phyloP scores from a whole-genome alignment of 2,797 vertebrate species.

The Tenualosa ilisha region DNA sequence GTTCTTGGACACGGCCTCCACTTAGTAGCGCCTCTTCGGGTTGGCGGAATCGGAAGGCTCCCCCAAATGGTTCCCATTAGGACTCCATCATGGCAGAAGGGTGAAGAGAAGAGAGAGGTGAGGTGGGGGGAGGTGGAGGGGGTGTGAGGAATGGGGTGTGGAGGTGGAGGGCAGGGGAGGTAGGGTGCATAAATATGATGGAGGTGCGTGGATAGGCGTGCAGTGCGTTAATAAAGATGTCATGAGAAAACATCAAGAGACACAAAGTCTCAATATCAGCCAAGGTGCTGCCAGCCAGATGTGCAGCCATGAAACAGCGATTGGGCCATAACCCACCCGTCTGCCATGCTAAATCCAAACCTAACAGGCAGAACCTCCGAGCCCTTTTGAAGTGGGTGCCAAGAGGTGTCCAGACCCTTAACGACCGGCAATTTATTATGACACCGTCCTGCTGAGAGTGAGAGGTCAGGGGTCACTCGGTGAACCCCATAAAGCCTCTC shows the following conservation, averaged over 20 bases:
- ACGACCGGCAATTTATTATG: conserved; percentile 76
- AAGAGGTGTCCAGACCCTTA: conserved; percentile 75
- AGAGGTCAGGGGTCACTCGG: conserved; percentile 67
- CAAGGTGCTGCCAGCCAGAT: conserved; percentile 80
- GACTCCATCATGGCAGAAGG: conserved; percentile 43
- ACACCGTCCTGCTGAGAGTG: conserved; percentile 64
- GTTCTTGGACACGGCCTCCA: conserved; percentile 55
- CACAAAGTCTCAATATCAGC: conserved; percentile 79
- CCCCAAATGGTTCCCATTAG: conserved; percentile 73
- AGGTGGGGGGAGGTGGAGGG: conserved; percentile 41
- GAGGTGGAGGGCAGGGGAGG: conserved; percentile 26
- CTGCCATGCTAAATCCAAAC: conserved; percentile 65
- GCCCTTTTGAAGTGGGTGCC: conserved; percentile 76
- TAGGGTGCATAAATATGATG: conserved; percentile 48
- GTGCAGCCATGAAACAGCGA: conserved; percentile 65
- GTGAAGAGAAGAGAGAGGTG: conserved; percentile 34
- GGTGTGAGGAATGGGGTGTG: conserved; percentile 50
- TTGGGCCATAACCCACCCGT: conserved; percentile 62
- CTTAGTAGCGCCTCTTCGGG: conserved; percentile 58
- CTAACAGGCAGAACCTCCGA: conserved; percentile 72
- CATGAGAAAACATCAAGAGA: conserved; percentile 74
- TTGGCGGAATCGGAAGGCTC: conserved; percentile 54
- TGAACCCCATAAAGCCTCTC: conserved; percentile 64
- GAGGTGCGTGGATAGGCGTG: conserved; percentile 60
- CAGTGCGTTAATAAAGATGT: conserved; percentile 80